phyloP scores from a whole-genome alignment of 1,140 invertebrate genomes.

The Luehdorfia chinensis region DNA sequence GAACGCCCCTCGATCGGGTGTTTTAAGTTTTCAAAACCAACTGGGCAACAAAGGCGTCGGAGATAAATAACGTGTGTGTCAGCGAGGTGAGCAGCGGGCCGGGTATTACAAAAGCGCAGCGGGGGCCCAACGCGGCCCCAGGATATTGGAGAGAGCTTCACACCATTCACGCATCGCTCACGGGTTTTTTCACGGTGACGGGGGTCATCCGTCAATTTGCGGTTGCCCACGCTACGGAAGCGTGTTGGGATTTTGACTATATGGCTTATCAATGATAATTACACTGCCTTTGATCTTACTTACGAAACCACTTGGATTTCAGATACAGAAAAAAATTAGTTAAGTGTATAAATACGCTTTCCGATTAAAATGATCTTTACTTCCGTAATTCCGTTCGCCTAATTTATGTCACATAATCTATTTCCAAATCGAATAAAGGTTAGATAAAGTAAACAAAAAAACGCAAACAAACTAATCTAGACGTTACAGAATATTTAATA shows the following conservation, averaged over 20 bases:
- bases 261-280: neutral
- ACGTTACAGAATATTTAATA: no score
- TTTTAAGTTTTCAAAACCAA: constrained; percentile 41
- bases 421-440: no score
- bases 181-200: constrained; percentile 45
- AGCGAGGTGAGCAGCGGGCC: constrained; percentile 34
- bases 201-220: constrained; percentile 47
- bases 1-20: constrained; percentile 24
- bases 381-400: no score
- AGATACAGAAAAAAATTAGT: no score
- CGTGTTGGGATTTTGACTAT: constrained; percentile 11
- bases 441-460: no score
- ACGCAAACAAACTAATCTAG: no score
- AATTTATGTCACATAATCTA: no score
- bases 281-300: neutral
- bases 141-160: constrained; percentile 55
- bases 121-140: constrained; percentile 33
- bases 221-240: constrained; percentile 31
- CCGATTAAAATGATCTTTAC: no score
- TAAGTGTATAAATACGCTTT: no score
- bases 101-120: constrained; percentile 51
- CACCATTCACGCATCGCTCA: constrained; percentile 55
- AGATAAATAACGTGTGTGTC: constrained; percentile 63
- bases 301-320: no score
- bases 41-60: constrained; percentile 54